These are phyloP conservation scores for Chloropsis hardwickii DNA, from an alignment of 2,113 vertebrate species.

Conservation along the genomic window DNA sequence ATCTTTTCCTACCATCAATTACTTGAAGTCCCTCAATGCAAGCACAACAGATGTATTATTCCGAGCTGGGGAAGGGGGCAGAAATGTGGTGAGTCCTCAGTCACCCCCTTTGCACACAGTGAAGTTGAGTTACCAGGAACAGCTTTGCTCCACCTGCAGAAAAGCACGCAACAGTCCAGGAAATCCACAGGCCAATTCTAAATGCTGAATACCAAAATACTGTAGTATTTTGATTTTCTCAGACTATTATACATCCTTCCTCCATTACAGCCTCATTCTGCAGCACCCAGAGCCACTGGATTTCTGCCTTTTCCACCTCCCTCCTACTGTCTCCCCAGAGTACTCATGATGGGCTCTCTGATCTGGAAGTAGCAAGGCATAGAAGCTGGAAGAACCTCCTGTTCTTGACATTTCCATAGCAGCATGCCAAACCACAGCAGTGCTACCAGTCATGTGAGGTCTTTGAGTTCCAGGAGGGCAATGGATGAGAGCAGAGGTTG, in stretches of 20 bases:
- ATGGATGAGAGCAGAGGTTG: background rate
- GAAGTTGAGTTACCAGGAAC: background rate
- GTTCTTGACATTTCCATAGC: background rate
- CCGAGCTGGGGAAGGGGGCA: background rate
- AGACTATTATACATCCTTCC: fast-evolving
- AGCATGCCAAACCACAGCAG: background rate
- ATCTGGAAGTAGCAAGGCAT: background rate
- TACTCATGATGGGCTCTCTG: background rate
- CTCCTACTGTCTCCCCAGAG: background rate
- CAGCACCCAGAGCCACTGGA: background rate
- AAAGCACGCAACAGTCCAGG: background rate
- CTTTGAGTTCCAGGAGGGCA: background rate
- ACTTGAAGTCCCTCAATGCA: background rate
- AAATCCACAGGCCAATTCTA: background rate
- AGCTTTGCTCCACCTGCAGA: background rate
- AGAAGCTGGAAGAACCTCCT: background rate
- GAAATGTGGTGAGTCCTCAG: background rate
- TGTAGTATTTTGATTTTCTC: background rate
- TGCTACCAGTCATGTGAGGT: background rate
- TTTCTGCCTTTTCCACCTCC: background rate
- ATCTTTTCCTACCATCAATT: background rate
- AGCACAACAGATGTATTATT: background rate
- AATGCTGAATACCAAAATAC: background rate
- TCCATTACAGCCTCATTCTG: background rate
- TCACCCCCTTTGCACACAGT: background rate